Conservation (phyloP, 2,113 vertebrate genomes). For the Mobula hypostoma region DNA sequence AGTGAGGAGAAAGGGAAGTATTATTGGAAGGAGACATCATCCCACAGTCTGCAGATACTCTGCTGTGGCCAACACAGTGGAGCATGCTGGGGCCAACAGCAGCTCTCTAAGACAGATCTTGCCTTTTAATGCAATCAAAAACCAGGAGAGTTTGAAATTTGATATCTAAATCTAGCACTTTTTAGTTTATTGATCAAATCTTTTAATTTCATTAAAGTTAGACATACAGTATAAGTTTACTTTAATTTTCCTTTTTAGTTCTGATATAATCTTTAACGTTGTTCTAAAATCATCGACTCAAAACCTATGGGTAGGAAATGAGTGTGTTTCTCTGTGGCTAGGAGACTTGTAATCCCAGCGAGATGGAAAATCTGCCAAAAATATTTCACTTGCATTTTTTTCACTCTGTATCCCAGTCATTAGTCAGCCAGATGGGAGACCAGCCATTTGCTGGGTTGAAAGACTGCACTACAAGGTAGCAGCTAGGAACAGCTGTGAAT, state of each 20-base stretch:
- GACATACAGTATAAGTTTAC: background rate
- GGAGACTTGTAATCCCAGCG: background rate
- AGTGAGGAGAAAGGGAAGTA: too few species aligned
- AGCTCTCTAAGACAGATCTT: background rate
- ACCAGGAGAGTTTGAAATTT: background rate
- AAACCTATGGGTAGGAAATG: background rate
- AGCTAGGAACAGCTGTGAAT: too few species aligned
- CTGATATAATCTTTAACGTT: background rate
- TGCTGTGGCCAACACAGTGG: too few species aligned
- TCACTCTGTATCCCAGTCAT: background rate
- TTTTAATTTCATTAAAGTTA: background rate
- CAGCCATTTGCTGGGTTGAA: background rate
- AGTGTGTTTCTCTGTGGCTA: background rate
- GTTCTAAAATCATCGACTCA: background rate
- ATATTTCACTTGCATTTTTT: background rate
- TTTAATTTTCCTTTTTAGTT: background rate
- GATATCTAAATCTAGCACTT: background rate
- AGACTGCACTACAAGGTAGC: background rate
- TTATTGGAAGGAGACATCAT: too few species aligned
- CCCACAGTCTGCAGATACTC: too few species aligned
- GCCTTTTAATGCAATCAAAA: background rate
- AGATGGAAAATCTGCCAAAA: background rate
- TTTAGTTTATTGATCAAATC: background rate
- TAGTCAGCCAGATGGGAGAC: background rate
- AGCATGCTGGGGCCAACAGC: background rate